phyloP scores from a whole-genome alignment of 2,888 invertebrate species.

The Meghimatium bilineatum region DNA sequence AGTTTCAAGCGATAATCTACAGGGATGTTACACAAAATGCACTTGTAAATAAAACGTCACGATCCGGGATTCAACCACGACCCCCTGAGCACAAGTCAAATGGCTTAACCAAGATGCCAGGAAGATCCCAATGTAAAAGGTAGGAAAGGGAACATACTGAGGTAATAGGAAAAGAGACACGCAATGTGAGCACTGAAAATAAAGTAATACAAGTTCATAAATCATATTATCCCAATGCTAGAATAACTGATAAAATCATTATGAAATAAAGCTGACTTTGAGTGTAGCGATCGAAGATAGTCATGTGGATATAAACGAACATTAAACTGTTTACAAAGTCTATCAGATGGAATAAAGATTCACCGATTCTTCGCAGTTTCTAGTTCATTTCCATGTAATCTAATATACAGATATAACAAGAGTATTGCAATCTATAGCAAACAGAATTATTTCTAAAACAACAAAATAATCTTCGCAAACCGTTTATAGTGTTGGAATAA shows the following conservation, averaged over 20 bases:
- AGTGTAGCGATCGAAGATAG: not conserved
- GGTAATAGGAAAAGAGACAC: not conserved
- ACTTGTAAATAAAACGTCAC: no score
- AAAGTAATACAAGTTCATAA: not conserved
- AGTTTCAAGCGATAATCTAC: no score
- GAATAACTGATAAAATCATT: not conserved
- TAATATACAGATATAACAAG: not conserved
- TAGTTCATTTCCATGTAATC: not conserved
- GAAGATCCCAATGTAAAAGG: no score
- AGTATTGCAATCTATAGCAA: not conserved
- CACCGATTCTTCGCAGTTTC: not conserved
- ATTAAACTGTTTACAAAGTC: not conserved
- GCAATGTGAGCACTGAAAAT: not conserved
- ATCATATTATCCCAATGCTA: not conserved
- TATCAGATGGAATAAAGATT: not conserved
- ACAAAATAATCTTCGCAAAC: conserved; percentile 3
- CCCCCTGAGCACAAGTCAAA: no score
- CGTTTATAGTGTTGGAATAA: not conserved
- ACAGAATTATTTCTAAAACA: conserved; percentile 3
- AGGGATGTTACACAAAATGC: no score
- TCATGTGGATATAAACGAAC: not conserved
- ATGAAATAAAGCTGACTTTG: not conserved
- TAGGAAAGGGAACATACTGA: no score
- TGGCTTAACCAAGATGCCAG: no score
- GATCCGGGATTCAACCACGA: no score